Evolutionary conservation across 2,113 vertebrate species (phyloP), one percentile per base, ranked within the genome.

Genomic region (Calyptommatus sinebrachiatus): DNA sequence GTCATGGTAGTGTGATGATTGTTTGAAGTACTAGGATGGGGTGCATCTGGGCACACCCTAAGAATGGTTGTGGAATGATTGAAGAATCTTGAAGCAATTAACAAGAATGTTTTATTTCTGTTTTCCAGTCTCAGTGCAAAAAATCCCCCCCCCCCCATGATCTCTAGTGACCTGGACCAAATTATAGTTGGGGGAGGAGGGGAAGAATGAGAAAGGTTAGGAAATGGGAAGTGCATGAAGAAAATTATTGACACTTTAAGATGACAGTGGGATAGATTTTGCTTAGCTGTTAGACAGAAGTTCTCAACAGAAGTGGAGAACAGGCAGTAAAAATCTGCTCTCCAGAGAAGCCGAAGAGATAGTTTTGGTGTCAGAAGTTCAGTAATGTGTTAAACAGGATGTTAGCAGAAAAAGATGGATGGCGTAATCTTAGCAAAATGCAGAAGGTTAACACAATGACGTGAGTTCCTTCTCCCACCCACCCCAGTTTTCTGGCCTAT

Each of bases 361-460:
- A 72, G 35, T 62, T 63, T 63, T 71, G n/a, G n/a, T 71, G 74
- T 72, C 69, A 63, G 57, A 31, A 5, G 29, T 8, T 28, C 26
- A 0, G 41, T 8, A 45, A 80, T 1, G 0, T 0, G 0, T 65
- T 71, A 76, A 81, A 71, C 0, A 1, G 53, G 72, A 63, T 10
- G 31, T 69, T 41, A 84, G 7, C 35, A 6, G 18, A 8, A 63
- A 22, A 5, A 79, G 4, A 8, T 68, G 29, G 65, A 81, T 20
- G 53, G 48, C 74, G 1, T 86, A 83, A 80, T 88, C 84, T 82
- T 77, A 24, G 81, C 78, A 81, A 66, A 74, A 70, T 46, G n/a
- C 45, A 8, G 79, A 77, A 71, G 84, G 86, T 91, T 90, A 83
- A 1, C 41, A 50, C 31, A 18, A 2, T 88, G 83, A 86, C 85